These are phyloP conservation scores for Anthopleura sola DNA, from an alignment of 64 coral and sea anemone species.

Conservation along the genomic window DNA sequence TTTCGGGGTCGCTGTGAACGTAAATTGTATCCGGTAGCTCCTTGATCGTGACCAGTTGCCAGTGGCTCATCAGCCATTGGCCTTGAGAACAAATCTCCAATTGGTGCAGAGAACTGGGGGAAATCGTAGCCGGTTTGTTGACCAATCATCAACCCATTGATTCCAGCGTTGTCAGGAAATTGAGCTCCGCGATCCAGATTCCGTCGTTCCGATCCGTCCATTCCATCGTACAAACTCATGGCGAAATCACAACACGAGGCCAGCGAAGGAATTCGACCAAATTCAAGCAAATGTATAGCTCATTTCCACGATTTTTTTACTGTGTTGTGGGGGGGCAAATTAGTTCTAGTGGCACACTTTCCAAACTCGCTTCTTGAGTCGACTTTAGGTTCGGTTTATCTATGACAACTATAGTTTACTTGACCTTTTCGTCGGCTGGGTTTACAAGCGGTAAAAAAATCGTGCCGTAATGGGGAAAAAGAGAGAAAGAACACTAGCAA, in stretches of 20 bases:
- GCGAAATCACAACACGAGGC: not conserved
- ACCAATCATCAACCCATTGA: slow-evolving; percentile 10
- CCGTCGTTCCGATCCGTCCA: slow-evolving; percentile 3
- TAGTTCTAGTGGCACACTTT: too few species aligned
- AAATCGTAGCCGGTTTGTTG: slow-evolving; percentile 1
- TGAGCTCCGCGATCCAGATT: not conserved
- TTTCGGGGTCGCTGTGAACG: not conserved
- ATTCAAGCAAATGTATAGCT: not conserved
- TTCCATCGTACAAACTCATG: not conserved
- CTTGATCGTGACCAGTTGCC: not conserved
- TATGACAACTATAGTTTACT: too few species aligned
- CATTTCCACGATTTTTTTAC: not conserved
- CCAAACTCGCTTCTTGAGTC: not conserved
- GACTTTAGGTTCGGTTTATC: too few species aligned
- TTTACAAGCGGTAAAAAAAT: too few species aligned
- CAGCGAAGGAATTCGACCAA: not conserved
- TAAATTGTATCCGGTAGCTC: slow-evolving; percentile 1
- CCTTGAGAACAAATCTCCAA: slow-evolving; percentile 7
- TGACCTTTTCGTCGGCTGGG: too few species aligned
- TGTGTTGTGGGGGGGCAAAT: not conserved
- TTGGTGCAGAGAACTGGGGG: not conserved
- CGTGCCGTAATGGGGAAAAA: too few species aligned
- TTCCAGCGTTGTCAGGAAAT: not conserved
- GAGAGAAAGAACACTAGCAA: too few species aligned
- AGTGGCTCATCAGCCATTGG: not conserved